Conservation (phyloP, 2,797 vertebrate genomes). For the Karalla daura region DNA sequence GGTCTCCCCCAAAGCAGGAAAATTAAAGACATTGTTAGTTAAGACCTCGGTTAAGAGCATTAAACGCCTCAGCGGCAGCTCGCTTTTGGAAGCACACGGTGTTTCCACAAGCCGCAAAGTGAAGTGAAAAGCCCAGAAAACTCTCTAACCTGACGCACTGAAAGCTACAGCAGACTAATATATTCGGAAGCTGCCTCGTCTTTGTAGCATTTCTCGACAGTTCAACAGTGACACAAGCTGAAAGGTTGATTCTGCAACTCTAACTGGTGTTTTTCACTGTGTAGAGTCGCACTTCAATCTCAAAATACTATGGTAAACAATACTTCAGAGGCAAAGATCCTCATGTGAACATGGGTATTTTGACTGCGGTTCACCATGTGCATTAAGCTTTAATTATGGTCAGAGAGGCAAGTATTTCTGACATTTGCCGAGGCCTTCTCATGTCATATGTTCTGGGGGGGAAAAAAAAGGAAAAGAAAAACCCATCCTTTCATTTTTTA, state of each 20-base stretch:
- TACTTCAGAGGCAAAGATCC: conserved; percentile 6
- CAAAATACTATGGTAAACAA: conserved; percentile 29
- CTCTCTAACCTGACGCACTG: neutral
- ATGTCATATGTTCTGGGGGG: conserved; percentile 27
- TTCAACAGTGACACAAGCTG: neutral
- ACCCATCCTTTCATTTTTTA: conserved; percentile 77
- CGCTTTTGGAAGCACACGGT: neutral
- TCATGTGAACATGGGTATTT: conserved; percentile 8
- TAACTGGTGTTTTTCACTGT: neutral
- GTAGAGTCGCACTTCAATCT: neutral
- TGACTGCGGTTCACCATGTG: conserved; percentile 27
- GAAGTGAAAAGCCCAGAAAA: neutral
- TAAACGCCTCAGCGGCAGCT: conserved; percentile 31
- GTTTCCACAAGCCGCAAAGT: neutral
- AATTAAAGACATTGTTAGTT: conserved; percentile 58
- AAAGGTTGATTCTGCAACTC: neutral
- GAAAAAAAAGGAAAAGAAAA: conserved; percentile 62
- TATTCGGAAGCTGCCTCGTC: too few species aligned
- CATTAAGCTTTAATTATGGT: conserved; percentile 51
- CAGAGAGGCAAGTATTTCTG: conserved; percentile 35
- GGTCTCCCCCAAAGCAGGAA: conserved; percentile 35
- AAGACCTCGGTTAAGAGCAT: conserved; percentile 66
- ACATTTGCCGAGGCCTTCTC: conserved; percentile 61
- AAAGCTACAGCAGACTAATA: too few species aligned
- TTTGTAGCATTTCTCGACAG: too few species aligned